Conservation (phyloP, 2,888 invertebrate species). For the Gari tellinella region DNA sequence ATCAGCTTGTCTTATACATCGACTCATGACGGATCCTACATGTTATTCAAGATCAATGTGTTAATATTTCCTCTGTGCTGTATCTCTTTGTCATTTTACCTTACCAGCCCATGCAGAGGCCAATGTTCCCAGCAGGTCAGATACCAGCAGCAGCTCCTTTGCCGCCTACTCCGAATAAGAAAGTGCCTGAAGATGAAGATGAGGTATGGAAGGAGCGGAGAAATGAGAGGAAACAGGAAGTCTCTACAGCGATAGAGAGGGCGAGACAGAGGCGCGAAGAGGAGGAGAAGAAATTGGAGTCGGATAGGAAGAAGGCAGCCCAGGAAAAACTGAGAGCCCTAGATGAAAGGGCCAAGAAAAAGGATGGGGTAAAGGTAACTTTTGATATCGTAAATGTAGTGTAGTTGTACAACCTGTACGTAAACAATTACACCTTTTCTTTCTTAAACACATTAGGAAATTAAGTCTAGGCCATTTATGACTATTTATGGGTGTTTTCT, state of each 20-base stretch:
- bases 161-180: constrained; percentile 55
- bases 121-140: constrained; percentile 16
- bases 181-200: constrained; percentile 86
- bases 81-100: too few species aligned
- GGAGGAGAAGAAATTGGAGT: constrained; percentile 89
- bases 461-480: neutral
- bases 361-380: constrained; percentile 79
- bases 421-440: too few species aligned
- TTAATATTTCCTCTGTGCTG: too few species aligned
- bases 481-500: too few species aligned
- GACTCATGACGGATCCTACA: too few species aligned
- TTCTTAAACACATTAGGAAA: too few species aligned
- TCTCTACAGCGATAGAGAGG: constrained; percentile 90
- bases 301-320: constrained; percentile 86
- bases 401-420: too few species aligned
- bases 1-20: too few species aligned
- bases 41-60: too few species aligned
- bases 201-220: constrained; percentile 90
- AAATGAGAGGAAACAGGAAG: constrained; percentile 86
- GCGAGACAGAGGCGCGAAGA: constrained; percentile 94
- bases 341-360: constrained; percentile 87
- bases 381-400: neutral
- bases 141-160: constrained; percentile 34
- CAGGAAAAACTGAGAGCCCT: constrained; percentile 89
- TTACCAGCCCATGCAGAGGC: constrained; percentile 17